phyloP scores from a whole-genome alignment of 2,797 vertebrate species.

The Malurus leucopterus region DNA sequence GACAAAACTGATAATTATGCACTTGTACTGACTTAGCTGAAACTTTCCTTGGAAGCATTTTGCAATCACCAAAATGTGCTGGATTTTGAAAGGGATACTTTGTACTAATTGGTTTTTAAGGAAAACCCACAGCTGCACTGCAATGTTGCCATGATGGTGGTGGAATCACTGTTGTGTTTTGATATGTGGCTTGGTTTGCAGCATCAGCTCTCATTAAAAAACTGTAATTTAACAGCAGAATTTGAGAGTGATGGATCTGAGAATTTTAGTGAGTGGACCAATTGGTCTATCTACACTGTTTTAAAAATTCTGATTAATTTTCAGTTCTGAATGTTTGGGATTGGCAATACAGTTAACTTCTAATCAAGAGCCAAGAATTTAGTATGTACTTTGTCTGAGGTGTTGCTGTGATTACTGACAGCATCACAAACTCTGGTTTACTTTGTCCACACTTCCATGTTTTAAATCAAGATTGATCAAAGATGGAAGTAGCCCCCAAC shows the following conservation, averaged over 20 bases:
- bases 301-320: not conserved
- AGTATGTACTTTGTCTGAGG: not conserved
- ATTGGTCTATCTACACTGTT: fast-evolving
- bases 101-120: not conserved
- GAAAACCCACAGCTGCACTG: not conserved
- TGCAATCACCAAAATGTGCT: not conserved
- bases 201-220: not conserved
- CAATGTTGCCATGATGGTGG: fast-evolving
- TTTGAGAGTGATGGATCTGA: not conserved
- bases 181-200: not conserved
- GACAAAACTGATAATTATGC: not conserved
- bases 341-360: not conserved
- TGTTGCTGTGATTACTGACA: not conserved
- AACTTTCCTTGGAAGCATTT: not conserved
- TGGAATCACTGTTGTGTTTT: not conserved
- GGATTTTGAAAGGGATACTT: not conserved
- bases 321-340: not conserved
- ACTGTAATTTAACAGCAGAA: not conserved
- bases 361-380: not conserved
- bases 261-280: not conserved
- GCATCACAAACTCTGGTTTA: not conserved
- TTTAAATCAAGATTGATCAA: not conserved
- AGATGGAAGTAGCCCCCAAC: not conserved
- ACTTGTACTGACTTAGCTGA: not conserved
- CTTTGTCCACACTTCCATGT: not conserved